Base-by-base conservation (phyloP, 1,140 invertebrate genomes). In the Anastrepha ludens region DNA sequence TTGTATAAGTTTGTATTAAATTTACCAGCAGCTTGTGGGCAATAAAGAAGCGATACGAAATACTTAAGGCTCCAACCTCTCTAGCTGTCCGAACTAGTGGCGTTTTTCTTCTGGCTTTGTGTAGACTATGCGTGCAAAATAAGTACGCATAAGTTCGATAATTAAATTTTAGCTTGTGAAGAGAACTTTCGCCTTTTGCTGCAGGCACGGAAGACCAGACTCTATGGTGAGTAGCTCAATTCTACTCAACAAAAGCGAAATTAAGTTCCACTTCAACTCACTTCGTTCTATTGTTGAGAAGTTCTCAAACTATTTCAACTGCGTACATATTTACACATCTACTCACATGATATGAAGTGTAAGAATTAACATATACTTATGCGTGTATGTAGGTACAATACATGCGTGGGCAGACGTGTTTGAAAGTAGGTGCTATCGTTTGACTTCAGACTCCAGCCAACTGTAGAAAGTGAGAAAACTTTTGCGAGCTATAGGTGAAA, bases 151-250 rank as follows among this genome's bases (percentile, higher is more conserved):
- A 67, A 67, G 29, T 67, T 67, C 39, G 65, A 39, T 67, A 67
- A 67, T 67, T 67, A 39, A 67, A 67, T 67, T 67, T 67, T 67
- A 29, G 39, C 65, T 67, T 67, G 29, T 29, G 39, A 67, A 67
- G 20, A 67, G 29, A 39, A 67, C 65, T 67, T 67, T 67, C 65
- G 65, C 65, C 13, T 67, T 29, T 29, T 29, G 29, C 29, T 29
- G 29, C 29, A 29, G 29, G 29, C 29, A 29, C 29, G 6, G 39
- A 1, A 41, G 20, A 67, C 9, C 9, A 41, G 2, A 2, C 65
- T 39, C 29, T 9, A 29, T 41, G 13, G 65, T 67, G 29, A 67
- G 39, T 13, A 13, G 29, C 65, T 13, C 65, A 41, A 67, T 29
- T 41, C 8, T 20, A 67, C 29, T 67, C 65, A 41, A 67, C 20